Evolutionary conservation across 2,797 vertebrate species (phyloP), one percentile per base, ranked within the genome.

Genomic region (Thunnus albacares): DNA sequence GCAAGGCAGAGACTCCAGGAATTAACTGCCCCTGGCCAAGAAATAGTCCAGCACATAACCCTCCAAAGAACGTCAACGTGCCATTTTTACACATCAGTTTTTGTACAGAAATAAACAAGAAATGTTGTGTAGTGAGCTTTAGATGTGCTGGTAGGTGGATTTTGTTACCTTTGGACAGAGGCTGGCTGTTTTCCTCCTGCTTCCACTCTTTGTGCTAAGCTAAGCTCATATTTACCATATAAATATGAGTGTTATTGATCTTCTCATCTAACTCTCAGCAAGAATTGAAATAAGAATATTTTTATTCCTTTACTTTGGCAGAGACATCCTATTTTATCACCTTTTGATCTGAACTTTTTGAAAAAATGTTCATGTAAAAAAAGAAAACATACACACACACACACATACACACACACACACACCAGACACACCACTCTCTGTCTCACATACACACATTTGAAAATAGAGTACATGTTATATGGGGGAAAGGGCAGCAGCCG

Each of bases 381-480:
- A 12, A 38, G 10, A 41, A 28, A 17, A 13, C 22, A 35, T 22
- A 76, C 45, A 52, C 45, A 61, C 13, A 47, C 6, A 61, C 55
- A 58, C 1, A 35, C 64, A 38, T 28, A 53, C 58, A 53, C 52
- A 70, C 58, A 59, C 30, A 30, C 28, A 30, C 28, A 30, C 28
- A 30, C 28, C 58, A 53, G 43, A 70, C 58, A 59, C 30, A 71
- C 30, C 38, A 41, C 38, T 41, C 41, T 43, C 41, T 43, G 41
- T 43, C 41, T 43, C 41, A 41, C 55, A 79, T 55, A 67, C 66
- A 45, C 66, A 45, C 47, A 64, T 33, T 41, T 74, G 53, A 77
- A 82, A 89, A 82, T 82, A 51, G 45, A 83, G 79, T 66, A 33
- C 64, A 86, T 68, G 66, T 79, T 74, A 41, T 68, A 43, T 2